Conservation (phyloP, 2,113 vertebrate genomes). For the Physeter macrocephalus region DNA sequence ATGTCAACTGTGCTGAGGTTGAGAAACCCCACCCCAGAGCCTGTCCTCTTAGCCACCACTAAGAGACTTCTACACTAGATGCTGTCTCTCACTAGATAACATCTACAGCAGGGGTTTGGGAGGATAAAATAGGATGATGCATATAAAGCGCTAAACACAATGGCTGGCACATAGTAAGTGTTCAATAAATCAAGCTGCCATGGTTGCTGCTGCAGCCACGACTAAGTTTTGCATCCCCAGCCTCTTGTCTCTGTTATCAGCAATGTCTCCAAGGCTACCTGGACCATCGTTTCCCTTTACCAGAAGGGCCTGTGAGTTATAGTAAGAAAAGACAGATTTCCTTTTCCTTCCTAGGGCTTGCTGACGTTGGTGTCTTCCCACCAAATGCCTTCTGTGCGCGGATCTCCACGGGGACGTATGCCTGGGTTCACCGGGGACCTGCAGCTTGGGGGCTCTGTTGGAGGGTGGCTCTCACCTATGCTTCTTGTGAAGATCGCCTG, state of each 20-base stretch:
- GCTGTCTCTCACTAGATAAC: background rate
- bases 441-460: background rate
- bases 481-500: background rate
- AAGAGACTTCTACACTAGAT: background rate
- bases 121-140: background rate
- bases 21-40: background rate
- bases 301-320: background rate
- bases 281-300: background rate
- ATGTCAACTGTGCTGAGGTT: background rate
- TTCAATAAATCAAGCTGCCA: background rate
- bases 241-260: background rate
- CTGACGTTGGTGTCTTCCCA: background rate
- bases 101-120: background rate
- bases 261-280: background rate
- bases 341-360: background rate
- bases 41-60: background rate
- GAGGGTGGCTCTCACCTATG: background rate
- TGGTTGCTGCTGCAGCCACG: background rate
- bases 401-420: accelerated
- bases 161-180: background rate
- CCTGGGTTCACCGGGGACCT: accelerated
- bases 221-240: background rate
- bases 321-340: background rate
- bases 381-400: background rate
- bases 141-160: background rate